Base-by-base conservation (phyloP, 2,888 invertebrate genomes). In the Perithous albicinctus region DNA sequence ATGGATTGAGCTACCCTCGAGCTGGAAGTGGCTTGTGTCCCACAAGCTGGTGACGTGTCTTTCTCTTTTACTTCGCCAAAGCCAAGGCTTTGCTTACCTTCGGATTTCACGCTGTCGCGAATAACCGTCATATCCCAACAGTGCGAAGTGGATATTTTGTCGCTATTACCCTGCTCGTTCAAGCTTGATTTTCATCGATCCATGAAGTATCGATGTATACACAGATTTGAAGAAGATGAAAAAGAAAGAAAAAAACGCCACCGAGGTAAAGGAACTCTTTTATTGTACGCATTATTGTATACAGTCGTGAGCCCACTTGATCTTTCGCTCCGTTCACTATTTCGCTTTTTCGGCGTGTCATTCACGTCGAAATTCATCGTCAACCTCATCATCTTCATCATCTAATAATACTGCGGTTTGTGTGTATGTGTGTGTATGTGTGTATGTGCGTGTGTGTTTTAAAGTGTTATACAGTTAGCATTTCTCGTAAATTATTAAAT, bases 391-490 rank as follows among this genome's bases (percentile, higher is more conserved):
- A 83, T 76, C 74, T 32, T 81, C 70, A 72, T 80, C 69, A 79
- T 87, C 91, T 92, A 92, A 89, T 92, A 92, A 92, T 92, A 92
- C 92, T 92, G 92, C 88, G 87, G 85, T 88, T 63, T 72, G 51
- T 64, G 51, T 64, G 12, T 64, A 48, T 69, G 23, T 70, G 15
- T 64, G 3, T 51, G 43, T 72, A 7, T 29, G 29, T 29, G 48
- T 48, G 2, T 4, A n/a, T 77, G 35, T 48, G 32, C n/a, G n/a
- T 67, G 20, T 48, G 56, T 46, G 51, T 61, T 26, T 29, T 86
- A 89, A 89, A 87, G 89, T 90, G 86, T 90, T 23, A 77, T 90
- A 90, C 88, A 88, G 84, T 90, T 89, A 84, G 82, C 41, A 67
- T 61, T 72, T 72, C 32, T 85, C 77, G 35, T 76, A 46, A 86